Evolutionary conservation across 2,113 vertebrate genomes (phyloP).

Genomic region (Tringa solitaria): DNA sequence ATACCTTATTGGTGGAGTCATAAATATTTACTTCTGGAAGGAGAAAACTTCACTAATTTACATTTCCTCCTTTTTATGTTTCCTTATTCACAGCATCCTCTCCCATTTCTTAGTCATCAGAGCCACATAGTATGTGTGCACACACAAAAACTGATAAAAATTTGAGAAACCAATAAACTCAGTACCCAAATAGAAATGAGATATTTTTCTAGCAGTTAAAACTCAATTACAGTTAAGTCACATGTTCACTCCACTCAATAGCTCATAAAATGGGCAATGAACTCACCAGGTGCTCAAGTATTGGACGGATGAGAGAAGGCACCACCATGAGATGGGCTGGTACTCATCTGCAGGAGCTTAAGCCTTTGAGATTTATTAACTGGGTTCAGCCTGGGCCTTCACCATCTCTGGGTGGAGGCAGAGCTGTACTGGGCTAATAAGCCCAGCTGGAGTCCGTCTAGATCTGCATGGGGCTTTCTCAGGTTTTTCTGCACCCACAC

Average conservation of each 20-base stretch:
- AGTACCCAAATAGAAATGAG: not conserved
- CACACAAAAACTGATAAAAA: not conserved
- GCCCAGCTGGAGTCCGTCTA: not conserved
- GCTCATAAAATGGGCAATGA: not conserved
- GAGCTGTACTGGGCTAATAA: not conserved
- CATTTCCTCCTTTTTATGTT: not conserved
- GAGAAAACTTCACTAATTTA: not conserved
- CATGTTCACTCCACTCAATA: not conserved
- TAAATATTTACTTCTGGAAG: not conserved
- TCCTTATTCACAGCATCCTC: not conserved
- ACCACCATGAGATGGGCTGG: not conserved
- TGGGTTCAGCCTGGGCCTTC: not conserved
- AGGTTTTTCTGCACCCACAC: not conserved
- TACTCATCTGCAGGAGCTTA: not conserved
- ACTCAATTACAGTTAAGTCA: not conserved
- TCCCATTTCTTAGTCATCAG: not conserved
- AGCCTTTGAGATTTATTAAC: not conserved
- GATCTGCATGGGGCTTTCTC: not conserved
- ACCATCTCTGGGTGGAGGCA: not conserved
- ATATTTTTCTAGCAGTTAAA: constrained; percentile 19
- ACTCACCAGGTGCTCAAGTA: not conserved
- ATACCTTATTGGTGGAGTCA: not conserved
- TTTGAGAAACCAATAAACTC: not conserved
- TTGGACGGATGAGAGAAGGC: not conserved
- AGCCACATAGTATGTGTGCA: not conserved